Percentiles rank a stretch among this genome's conserved stretches.
Conservation (phyloP, 2,113 vertebrate genomes). For the Atherinomorus stipes region DNA sequence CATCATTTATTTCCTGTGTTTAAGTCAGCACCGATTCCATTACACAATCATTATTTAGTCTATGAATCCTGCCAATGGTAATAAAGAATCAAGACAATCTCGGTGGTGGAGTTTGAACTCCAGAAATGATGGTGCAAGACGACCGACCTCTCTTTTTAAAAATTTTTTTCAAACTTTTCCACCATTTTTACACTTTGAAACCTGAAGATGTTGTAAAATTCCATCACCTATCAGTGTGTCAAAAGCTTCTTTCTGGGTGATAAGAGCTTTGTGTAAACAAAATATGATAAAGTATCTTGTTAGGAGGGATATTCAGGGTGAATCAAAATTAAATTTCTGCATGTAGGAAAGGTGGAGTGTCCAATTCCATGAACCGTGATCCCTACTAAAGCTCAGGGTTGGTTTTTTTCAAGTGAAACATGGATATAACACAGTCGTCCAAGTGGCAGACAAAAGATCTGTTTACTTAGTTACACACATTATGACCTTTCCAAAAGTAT, state of each 20-base stretch:
- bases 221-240: no score
- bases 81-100: constrained; percentile 71
- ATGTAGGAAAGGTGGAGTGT: neutral
- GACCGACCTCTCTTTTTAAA: neutral
- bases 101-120: constrained; percentile 50
- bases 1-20: constrained; percentile 63
- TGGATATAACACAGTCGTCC: neutral
- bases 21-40: constrained; percentile 64
- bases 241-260: no score
- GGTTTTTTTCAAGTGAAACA: constrained; percentile 14
- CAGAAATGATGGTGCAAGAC: constrained; percentile 40
- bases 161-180: neutral
- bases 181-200: no score
- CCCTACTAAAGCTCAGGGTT: neutral
- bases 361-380: neutral
- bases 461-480: neutral
- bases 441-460: neutral
- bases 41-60: constrained; percentile 74
- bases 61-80: constrained; percentile 64
- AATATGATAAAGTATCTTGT: neutral
- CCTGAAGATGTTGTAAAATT: no score
- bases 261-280: no score
- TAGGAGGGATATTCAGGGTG: neutral
- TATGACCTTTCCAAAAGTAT: neutral
- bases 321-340: neutral